phyloP scores from a whole-genome alignment of 1,140 invertebrate species.

The Homarus americanus region DNA sequence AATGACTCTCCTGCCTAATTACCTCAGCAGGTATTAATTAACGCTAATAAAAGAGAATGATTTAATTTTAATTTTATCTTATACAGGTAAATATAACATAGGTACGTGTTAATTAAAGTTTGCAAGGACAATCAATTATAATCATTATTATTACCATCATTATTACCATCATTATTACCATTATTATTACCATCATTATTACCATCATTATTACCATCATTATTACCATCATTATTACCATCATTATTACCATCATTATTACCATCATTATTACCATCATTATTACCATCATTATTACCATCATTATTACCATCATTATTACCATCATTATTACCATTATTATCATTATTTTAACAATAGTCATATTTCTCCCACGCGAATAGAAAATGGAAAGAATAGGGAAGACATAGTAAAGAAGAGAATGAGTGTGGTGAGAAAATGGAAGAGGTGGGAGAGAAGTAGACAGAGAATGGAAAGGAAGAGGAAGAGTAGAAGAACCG shows the following conservation, averaged over 20 bases:
- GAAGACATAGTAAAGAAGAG: no score
- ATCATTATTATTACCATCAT: not conserved
- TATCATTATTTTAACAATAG: no score
- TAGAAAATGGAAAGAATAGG: not conserved
- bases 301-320: not conserved
- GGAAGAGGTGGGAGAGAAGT: not conserved
- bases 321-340: not conserved
- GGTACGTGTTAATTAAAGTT: no score
- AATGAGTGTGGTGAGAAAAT: not conserved
- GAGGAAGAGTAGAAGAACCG: not conserved
- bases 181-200: constrained; percentile 12
- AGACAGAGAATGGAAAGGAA: not conserved
- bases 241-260: not conserved
- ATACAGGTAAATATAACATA: no score
- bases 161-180: not conserved
- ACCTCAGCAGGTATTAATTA: no score
- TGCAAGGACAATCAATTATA: not conserved
- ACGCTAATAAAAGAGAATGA: no score
- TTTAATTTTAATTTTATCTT: no score
- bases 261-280: no score
- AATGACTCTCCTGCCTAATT: no score
- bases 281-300: not conserved
- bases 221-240: not conserved
- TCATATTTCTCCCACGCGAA: not conserved
- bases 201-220: constrained; percentile 9